Percentiles rank a stretch among this genome's conserved stretches.
These are phyloP conservation scores for Cosmia trapezina DNA, from an alignment of 2,888 invertebrate genomes.

Conservation along the genomic window DNA sequence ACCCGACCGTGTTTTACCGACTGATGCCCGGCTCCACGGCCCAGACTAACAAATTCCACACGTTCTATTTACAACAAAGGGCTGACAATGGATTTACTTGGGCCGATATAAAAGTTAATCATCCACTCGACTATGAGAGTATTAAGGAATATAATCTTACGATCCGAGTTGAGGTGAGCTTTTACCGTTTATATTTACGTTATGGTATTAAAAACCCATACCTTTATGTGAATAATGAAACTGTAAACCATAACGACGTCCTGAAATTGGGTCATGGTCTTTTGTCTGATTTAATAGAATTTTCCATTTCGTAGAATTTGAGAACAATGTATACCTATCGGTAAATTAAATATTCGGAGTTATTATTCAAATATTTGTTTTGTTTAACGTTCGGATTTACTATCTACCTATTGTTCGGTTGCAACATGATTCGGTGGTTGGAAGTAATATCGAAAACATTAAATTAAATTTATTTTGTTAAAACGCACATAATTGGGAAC, in stretches of 20 bases:
- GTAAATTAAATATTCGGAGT: not conserved
- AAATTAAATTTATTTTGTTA: slow-evolving; percentile 40
- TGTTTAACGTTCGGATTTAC: slow-evolving; percentile 9
- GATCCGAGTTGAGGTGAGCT: slow-evolving; percentile 97
- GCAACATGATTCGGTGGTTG: slow-evolving; percentile 35
- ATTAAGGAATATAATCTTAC: slow-evolving; percentile 99
- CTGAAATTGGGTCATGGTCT: slow-evolving; percentile 17
- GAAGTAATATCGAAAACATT: slow-evolving; percentile 32
- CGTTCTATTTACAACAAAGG: slow-evolving; percentile 98
- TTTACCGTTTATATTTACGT: slow-evolving; percentile 33
- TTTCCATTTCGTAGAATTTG: slow-evolving; percentile 10
- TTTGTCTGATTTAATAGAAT: slow-evolving; percentile 18
- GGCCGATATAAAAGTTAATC: slow-evolving; percentile 99
- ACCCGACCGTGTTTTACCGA: slow-evolving; percentile 98
- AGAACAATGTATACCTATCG: not conserved
- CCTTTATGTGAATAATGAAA: slow-evolving; percentile 30
- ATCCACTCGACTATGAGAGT: slow-evolving; percentile 98
- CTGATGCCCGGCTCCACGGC: slow-evolving; percentile 98
- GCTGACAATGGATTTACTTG: slow-evolving; percentile 97
- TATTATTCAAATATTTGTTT: slow-evolving; percentile 21
- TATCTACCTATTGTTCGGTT: slow-evolving; percentile 2
- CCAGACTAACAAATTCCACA: slow-evolving; percentile 98
- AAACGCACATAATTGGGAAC: slow-evolving; percentile 39
- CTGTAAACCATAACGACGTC: slow-evolving; percentile 2
- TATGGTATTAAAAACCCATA: slow-evolving; percentile 25